Evolutionary conservation across 2,888 invertebrate genomes (phyloP).

Genomic region (Drosophila demipolita): DNA sequence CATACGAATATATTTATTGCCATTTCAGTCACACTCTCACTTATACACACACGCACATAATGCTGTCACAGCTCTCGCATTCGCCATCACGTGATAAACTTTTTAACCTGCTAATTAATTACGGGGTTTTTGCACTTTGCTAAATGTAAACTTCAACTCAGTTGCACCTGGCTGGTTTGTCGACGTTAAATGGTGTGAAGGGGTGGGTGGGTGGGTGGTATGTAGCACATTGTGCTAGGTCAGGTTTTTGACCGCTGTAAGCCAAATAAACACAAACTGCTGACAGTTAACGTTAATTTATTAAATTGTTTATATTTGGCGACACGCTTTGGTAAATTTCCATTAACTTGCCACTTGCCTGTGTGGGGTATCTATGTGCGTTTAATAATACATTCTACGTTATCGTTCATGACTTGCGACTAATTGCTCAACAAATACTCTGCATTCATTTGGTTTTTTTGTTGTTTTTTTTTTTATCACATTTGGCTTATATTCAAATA

Average conservation of each 20-base stretch:
- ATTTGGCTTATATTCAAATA: not conserved
- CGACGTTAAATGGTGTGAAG: not conserved
- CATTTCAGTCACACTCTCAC: slow-evolving; percentile 35
- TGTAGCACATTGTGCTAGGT: slow-evolving; percentile 57
- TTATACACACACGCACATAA: not conserved
- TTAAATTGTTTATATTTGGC: slow-evolving; percentile 48
- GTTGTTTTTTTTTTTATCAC: slow-evolving; percentile 6
- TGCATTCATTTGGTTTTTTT: not conserved
- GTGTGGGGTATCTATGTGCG: not conserved
- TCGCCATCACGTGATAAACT: slow-evolving; percentile 70
- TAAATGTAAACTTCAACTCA: slow-evolving; percentile 55
- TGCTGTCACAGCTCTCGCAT: slow-evolving; percentile 21
- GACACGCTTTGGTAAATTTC: slow-evolving; percentile 69
- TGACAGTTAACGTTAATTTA: slow-evolving; percentile 54
- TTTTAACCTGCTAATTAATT: slow-evolving; percentile 71
- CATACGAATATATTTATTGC: slow-evolving; percentile 45
- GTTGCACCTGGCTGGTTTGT: not conserved
- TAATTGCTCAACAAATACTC: slow-evolving; percentile 30
- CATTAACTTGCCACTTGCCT: slow-evolving; percentile 42
- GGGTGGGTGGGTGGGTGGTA: slow-evolving; percentile 5
- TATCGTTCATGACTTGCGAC: slow-evolving; percentile 64
- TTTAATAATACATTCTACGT: slow-evolving; percentile 14
- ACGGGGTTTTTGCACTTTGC: slow-evolving; percentile 76
- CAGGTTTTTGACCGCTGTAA: slow-evolving; percentile 68
- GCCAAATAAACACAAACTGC: slow-evolving; percentile 50